A percentile compares a stretch with the other conserved stretches of the same genome.
Evolutionary conservation across 2,113 vertebrate genomes (phyloP).

Genomic region (Apodemus speciosus): DNA sequence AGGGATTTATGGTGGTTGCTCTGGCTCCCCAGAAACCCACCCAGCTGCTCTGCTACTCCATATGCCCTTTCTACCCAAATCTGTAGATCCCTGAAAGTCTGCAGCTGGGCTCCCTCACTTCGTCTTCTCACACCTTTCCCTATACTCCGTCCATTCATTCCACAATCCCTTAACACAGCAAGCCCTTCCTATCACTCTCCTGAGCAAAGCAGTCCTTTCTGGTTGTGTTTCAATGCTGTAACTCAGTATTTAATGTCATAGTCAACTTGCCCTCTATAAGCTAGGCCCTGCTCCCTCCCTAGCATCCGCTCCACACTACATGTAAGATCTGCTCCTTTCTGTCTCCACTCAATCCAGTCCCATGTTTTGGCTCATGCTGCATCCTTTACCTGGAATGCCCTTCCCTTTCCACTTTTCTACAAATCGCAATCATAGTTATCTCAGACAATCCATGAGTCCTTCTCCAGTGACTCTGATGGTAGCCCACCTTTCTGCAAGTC

Average conservation of each 20-base stretch:
- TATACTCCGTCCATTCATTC: background rate
- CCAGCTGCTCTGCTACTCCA: background rate
- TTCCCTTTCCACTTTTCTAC: background rate
- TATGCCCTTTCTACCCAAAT: background rate
- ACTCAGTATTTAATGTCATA: background rate
- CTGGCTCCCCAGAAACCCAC: background rate
- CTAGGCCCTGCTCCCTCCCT: background rate
- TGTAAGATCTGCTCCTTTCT: background rate
- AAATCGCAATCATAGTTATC: background rate
- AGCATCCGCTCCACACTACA: background rate
- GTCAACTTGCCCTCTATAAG: background rate
- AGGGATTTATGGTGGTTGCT: background rate
- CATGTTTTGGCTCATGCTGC: background rate
- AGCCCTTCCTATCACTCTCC: background rate
- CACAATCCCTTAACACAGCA: background rate
- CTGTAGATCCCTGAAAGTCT: background rate
- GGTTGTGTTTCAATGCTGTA: conserved; percentile 1
- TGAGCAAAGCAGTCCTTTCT: background rate
- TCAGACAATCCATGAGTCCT: background rate
- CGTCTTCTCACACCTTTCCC: background rate
- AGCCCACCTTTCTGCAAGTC: conserved; percentile 19
- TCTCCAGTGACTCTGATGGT: conserved; percentile 8
- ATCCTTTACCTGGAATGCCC: background rate
- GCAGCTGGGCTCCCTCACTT: background rate
- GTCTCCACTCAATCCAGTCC: background rate